Evolutionary conservation across 2,113 vertebrate genomes (phyloP).

Genomic region (Stomatorhinus ivindoensis): DNA sequence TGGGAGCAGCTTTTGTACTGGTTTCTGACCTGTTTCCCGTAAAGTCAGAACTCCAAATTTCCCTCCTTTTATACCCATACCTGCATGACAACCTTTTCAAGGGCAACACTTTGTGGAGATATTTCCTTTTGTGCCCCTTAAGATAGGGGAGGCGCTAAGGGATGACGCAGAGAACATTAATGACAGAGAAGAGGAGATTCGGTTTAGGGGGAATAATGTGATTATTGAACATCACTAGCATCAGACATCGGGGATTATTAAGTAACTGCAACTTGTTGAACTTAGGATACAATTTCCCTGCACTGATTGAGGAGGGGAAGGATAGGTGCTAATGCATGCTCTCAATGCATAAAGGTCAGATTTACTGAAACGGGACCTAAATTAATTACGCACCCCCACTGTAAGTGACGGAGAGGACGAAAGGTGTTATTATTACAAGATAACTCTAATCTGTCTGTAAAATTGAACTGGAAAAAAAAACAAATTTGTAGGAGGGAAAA

Average conservation of each 20-base stretch:
- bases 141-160: slow-evolving; percentile 11
- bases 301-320: slow-evolving; percentile 20
- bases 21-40: slow-evolving; percentile 1
- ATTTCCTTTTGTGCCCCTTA: slow-evolving; percentile 1
- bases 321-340: slow-evolving; percentile 26
- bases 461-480: not conserved
- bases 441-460: not conserved
- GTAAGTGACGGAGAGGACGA: not conserved
- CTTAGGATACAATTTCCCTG: slow-evolving; percentile 8
- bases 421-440: not conserved
- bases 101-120: slow-evolving; percentile 16
- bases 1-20: not conserved
- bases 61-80: slow-evolving; percentile 39
- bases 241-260: slow-evolving; percentile 22
- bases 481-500: not conserved
- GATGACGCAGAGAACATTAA: slow-evolving; percentile 11
- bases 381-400: slow-evolving; percentile 7
- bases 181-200: not conserved
- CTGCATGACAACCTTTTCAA: slow-evolving; percentile 30
- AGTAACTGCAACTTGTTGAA: slow-evolving; percentile 12
- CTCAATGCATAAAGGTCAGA: slow-evolving; percentile 10
- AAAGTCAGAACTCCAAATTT: not conserved
- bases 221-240: slow-evolving; percentile 16
- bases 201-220: not conserved
- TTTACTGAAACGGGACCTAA: slow-evolving; percentile 9